Evolutionary conservation across 2,113 vertebrate species (phyloP).

Genomic region (Myrmecophaga tridactyla): DNA sequence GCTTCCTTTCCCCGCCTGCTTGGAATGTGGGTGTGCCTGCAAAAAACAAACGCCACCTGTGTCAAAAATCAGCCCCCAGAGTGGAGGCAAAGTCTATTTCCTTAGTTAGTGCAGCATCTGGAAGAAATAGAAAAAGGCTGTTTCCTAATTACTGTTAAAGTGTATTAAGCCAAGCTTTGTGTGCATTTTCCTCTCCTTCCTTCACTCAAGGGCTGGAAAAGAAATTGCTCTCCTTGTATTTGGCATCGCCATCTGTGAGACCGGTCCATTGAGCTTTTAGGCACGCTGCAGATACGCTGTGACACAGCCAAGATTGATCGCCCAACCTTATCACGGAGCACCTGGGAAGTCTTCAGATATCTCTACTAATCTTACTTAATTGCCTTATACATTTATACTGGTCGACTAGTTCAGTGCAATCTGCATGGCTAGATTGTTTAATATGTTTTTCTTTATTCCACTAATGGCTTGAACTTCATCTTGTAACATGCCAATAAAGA

Average conservation of each 20-base stretch:
- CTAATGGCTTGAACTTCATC: neutral
- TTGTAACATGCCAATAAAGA: neutral
- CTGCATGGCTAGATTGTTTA: neutral
- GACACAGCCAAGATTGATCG: neutral
- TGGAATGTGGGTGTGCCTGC: neutral
- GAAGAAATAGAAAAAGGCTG: conserved; percentile 44
- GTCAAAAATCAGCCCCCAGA: neutral
- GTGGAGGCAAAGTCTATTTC: conserved; percentile 2
- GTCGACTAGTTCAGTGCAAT: neutral
- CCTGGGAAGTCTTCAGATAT: rapidly evolving
- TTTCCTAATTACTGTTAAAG: conserved; percentile 7
- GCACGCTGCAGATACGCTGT: neutral
- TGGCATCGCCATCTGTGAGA: neutral
- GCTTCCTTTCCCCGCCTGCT: neutral
- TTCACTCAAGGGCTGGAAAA: conserved; percentile 3
- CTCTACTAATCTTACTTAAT: neutral
- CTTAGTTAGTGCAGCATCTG: conserved; percentile 18
- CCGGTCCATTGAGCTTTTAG: neutral
- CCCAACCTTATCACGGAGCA: rapidly evolving
- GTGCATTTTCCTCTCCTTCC: conserved; percentile 5
- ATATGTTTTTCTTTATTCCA: neutral
- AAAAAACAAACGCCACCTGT: neutral
- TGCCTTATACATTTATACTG: neutral
- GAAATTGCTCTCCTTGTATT: neutral
- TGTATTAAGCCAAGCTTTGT: neutral